A percentile compares a stretch with the other conserved stretches of the same genome.
Evolutionary conservation across 2,113 vertebrate genomes (phyloP).

Genomic region (Numida meleagris): DNA sequence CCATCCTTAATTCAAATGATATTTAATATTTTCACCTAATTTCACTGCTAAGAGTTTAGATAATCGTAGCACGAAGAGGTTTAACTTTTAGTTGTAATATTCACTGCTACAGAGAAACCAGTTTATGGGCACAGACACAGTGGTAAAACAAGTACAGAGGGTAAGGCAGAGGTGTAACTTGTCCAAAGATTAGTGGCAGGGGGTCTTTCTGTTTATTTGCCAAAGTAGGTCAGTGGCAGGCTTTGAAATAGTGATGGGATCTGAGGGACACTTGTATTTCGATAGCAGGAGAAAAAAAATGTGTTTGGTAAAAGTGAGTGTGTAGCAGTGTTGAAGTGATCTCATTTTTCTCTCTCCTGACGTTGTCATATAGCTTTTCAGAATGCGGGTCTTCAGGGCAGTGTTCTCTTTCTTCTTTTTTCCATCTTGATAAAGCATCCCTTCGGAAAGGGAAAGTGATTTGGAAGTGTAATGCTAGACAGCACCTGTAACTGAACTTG

Average conservation of each 20-base stretch:
- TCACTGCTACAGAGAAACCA: not conserved
- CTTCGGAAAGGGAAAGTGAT: not conserved
- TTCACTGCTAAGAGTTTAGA: not conserved
- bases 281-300: not conserved
- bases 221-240: not conserved
- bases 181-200: not conserved
- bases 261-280: not conserved
- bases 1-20: not conserved
- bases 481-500: not conserved
- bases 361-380: not conserved
- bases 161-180: not conserved
- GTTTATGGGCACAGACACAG: not conserved
- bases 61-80: not conserved
- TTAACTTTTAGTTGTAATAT: not conserved
- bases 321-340: not conserved
- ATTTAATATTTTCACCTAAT: not conserved
- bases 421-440: not conserved
- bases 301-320: not conserved
- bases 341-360: not conserved
- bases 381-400: not conserved
- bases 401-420: not conserved
- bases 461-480: not conserved
- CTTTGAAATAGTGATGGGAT: not conserved
- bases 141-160: not conserved
- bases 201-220: not conserved